Percentiles rank a stretch among this genome's conserved stretches.
phyloP scores from a whole-genome alignment of 2,797 vertebrate species.

The Astyanax mexicanus region DNA sequence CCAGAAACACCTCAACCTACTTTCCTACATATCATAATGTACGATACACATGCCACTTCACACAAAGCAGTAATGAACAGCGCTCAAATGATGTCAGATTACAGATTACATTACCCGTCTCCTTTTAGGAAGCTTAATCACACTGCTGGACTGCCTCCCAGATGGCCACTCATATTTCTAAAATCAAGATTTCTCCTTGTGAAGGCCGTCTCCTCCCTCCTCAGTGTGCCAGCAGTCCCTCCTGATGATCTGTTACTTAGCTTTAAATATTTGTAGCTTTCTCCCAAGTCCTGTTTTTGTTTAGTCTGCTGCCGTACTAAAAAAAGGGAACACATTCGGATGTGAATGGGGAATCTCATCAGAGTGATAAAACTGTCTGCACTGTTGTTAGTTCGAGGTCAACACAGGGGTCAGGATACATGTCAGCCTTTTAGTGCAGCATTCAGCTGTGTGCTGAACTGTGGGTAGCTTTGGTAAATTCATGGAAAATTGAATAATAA shows the following conservation, averaged over 20 bases:
- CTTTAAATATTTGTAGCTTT: background rate
- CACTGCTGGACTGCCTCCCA: background rate
- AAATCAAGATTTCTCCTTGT: background rate
- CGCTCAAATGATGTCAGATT: background rate
- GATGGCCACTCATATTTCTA: background rate
- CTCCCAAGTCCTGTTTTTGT: constrained; percentile 12
- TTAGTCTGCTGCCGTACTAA: constrained; percentile 7
- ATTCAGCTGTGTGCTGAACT: background rate
- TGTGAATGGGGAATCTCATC: background rate
- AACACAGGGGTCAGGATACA: background rate
- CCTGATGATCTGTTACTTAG: background rate
- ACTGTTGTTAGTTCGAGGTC: background rate
- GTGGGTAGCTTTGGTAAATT: background rate
- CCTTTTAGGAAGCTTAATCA: background rate
- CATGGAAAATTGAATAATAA: background rate
- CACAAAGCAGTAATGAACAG: background rate
- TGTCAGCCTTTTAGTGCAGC: background rate
- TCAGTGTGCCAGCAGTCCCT: background rate
- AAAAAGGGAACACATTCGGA: background rate
- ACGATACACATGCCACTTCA: background rate
- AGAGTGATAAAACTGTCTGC: background rate
- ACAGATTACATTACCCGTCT: background rate
- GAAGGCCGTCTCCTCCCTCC: background rate
- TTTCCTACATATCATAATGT: too few relatives aligned
- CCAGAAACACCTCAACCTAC: background rate